A percentile compares a stretch with the other conserved stretches of the same genome.
Conservation (phyloP, 2,113 vertebrate genomes). For the Petrocephalus microphthalmus region DNA sequence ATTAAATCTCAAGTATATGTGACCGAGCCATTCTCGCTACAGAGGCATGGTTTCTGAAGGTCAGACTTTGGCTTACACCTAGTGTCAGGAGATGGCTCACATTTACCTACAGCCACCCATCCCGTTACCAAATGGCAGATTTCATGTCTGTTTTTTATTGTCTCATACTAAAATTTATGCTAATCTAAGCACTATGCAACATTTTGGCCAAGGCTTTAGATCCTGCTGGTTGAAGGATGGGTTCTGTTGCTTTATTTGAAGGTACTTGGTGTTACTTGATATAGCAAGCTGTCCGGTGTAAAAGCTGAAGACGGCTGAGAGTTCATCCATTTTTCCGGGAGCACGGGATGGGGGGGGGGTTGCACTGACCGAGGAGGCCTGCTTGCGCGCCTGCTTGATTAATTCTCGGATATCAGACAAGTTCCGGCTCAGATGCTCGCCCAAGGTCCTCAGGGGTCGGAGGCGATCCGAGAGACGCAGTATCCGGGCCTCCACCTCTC, state of each 20-base stretch:
- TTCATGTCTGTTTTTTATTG: background rate
- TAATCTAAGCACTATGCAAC: background rate
- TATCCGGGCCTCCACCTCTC: conserved; percentile 70
- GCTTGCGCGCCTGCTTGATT: conserved; percentile 84
- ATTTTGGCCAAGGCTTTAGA: background rate
- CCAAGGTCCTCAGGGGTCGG: conserved; percentile 76
- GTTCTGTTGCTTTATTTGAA: background rate
- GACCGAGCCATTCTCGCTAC: background rate
- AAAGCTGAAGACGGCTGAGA: background rate
- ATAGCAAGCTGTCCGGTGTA: background rate
- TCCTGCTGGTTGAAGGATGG: background rate
- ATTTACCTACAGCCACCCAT: background rate
- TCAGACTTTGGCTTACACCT: background rate
- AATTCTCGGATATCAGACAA: conserved; percentile 88
- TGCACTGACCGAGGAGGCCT: conserved; percentile 83
- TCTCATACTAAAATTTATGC: background rate
- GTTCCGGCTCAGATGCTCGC: conserved; percentile 82
- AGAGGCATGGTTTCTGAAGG: background rate
- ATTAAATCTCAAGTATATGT: background rate
- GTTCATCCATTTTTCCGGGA: background rate
- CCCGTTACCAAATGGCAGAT: background rate
- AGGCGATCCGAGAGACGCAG: conserved; percentile 71
- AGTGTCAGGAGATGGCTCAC: background rate
- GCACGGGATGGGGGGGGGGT: background rate
- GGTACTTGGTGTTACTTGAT: background rate